Conservation (phyloP, 1,140 invertebrate genomes). For the Spodoptera frugiperda region DNA sequence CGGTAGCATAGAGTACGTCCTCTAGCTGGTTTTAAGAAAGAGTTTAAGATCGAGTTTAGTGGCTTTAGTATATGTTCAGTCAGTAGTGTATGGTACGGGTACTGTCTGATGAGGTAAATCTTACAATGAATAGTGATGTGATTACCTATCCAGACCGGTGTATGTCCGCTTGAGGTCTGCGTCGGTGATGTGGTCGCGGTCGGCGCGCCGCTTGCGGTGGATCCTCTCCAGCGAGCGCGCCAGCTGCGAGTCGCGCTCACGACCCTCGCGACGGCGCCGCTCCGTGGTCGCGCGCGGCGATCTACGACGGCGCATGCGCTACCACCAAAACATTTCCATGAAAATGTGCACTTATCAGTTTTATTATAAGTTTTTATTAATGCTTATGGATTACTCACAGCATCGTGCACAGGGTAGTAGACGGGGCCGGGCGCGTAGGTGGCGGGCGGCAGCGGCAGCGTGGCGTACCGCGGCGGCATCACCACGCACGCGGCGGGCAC, state of each 20-base stretch:
- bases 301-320: constrained; percentile 71
- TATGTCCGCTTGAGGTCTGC: constrained; percentile 88
- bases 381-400: constrained; percentile 58
- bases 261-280: constrained; percentile 55
- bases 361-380: too few species aligned
- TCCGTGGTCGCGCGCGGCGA: constrained; percentile 58
- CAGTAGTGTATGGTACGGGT: too few species aligned
- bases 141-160: constrained; percentile 87
- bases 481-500: constrained; percentile 70
- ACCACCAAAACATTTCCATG: not conserved
- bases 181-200: constrained; percentile 71
- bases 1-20: too few species aligned
- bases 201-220: constrained; percentile 77
- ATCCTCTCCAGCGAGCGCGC: constrained; percentile 82
- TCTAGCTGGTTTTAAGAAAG: too few species aligned
- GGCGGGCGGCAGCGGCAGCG: constrained; percentile 73
- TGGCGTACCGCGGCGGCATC: constrained; percentile 76
- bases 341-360: not conserved
- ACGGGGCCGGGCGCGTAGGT: constrained; percentile 60
- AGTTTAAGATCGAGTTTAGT: too few species aligned
- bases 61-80: too few species aligned
- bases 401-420: constrained; percentile 75
- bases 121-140: too few species aligned
- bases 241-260: constrained; percentile 68
- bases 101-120: too few species aligned